Percentiles rank a stretch among this genome's conserved stretches.
Evolutionary conservation across 37 sponge, comb jelly and placozoan genomes (phyloP).

Genomic region (Amphimedon queenslandica): DNA sequence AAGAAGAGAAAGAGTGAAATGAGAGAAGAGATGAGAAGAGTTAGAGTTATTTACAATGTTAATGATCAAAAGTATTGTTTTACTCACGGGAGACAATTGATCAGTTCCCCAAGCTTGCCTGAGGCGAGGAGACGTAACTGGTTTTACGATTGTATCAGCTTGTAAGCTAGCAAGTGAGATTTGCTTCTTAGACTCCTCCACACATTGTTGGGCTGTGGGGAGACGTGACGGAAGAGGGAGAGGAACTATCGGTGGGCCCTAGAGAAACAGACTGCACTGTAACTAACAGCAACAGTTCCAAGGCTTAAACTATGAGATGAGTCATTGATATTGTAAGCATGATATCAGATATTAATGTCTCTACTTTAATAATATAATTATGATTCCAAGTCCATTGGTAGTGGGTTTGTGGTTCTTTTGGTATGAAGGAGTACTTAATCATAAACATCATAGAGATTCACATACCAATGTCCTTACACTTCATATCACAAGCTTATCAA

Average conservation of each 20-base stretch:
- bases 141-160: conserved; percentile 34
- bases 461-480: no score
- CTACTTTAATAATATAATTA: no score
- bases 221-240: conserved; percentile 63
- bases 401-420: no score
- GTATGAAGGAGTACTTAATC: no score
- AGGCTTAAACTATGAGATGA: no score
- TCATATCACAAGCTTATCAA: no score
- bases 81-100: conserved; percentile 48
- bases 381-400: no score
- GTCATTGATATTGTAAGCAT: no score
- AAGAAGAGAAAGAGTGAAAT: neutral
- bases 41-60: neutral
- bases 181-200: conserved; percentile 37
- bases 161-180: conserved; percentile 36
- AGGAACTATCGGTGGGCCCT: conserved; percentile 66
- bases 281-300: no score
- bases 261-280: no score
- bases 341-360: no score
- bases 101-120: conserved; percentile 51
- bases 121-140: conserved; percentile 40
- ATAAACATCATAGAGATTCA: no score
- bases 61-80: neutral
- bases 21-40: neutral
- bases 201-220: conserved; percentile 59